Evolutionary conservation across 2,888 invertebrate species (phyloP), one percentile per base, ranked within the genome.

Genomic region (Eustalomyia histrio): DNA sequence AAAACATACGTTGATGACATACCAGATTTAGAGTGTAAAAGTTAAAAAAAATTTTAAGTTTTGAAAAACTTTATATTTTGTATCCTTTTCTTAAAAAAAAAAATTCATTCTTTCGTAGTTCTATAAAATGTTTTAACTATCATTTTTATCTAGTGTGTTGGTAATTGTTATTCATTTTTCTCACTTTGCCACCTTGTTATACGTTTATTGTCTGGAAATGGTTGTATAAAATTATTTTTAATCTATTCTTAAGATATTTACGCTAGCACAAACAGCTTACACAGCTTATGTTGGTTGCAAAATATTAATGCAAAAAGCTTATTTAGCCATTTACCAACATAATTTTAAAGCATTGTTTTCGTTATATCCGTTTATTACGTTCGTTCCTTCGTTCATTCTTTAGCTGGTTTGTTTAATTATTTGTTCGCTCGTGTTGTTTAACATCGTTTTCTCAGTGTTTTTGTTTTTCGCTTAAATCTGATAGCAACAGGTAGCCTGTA

Each of bases 221-320:
- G 67, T 67, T 68, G 53, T 57, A 67, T 67, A 43, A 63, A 67
- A 72, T 67, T 80, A 63, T 72, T 67, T 76, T 76, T 73, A 80
- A 80, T 80, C 76, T 72, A 43, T 72, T 80, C 69, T 58, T 57
- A 43, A 67, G 24, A 35, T 65, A 72, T 64, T 53, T 47, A 35
- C 33, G 17, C 47, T 33, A 21, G 18, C 21, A 33, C 68, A 16
- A 75, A 0, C 43, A 65, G 17, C 65, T 72, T 24, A 35, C 67
- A 21, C 24, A 4, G 39, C 10, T 53, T 9, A 17, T 67, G 47
- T 60, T 29, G 7, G 16, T 67, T 73, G 67, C 50, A 29, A 53
- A 65, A 78, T 60, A 60, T 72, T 60, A 78, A 43, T 78, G 64
- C 47, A 21, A 16, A 55, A n/a, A 61, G 47, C 21, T 69, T 68